Base-by-base conservation (phyloP, 2,797 vertebrate species). In the Dipus sagitta region DNA sequence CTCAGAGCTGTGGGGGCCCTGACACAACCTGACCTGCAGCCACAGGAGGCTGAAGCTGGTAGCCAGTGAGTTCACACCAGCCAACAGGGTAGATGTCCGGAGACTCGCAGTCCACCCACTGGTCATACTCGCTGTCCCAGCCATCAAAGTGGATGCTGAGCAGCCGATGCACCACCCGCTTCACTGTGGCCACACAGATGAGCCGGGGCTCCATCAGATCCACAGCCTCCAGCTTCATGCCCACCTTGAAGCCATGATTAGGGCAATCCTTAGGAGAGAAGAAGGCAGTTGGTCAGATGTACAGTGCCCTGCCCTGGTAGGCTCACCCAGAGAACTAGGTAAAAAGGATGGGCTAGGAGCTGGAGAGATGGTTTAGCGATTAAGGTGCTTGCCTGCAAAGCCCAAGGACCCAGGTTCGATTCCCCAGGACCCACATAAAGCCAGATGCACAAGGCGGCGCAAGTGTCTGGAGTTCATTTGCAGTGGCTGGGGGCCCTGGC, bases 141-240 rank as follows among this genome's bases (percentile, higher is more conserved):
- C 99, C 99, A 0, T 99, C 99, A 0, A 99, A 99, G 96, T 99
- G 99, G 92, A 99, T 99, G 58, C 99, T 98, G 72, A 99, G 98
- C 77, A 99, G 99, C 8, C 99, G 99, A 0, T 99, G 99, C 5
- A 99, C 98, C 6, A 98, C 98, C 1, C 98, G 98, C 96, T 98
- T 99, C 95, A 99, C 99, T 0, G 99, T 99, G 97, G 99, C 99
- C 82, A 99, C 99, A 0, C 99, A 99, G 96, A 99, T 99, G 77
- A 99, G 98, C 3, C 99, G 98, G 0, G 99, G 99, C 96, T 99
- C 99, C 99, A 99, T 99, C 97, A 99, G 97, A 97, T 99, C 99
- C 95, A 99, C 99, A 0, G 99, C 99, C 98, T 99, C 99, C 90
- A 99, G 98, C 98, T 99, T 99, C 99, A 99, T 99, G 97, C 99